Base-by-base conservation (phyloP, 2,888 invertebrate genomes). In the Drosophila histrio region DNA sequence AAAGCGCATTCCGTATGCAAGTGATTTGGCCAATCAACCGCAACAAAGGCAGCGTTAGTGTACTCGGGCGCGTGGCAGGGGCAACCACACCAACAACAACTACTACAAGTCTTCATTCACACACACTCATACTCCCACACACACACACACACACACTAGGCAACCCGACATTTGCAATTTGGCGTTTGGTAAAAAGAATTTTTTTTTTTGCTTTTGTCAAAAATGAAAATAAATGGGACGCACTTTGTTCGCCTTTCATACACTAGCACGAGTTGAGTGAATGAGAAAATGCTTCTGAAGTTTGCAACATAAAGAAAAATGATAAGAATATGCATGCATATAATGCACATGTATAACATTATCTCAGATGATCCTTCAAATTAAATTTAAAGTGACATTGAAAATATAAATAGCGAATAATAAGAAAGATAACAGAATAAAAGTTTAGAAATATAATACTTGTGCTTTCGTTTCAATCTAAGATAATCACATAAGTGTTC, bases 1-100 rank as follows among this genome's bases (percentile, higher is more conserved):
- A 68, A 71, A 66, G 77, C 47, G 67, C 80, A 79, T 79, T 49
- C 56, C 30, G 65, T 58, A 73, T 73, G 73, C 84, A 76, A 73
- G 80, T 86, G 87, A 86, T 81, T 83, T 81, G 84, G 67, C 77
- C 80, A 81, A 81, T 81, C 84, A 81, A 86, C 80, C 87, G 66
- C 80, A 68, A 72, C 70, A 76, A 65, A 65, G 63, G 50, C 43
- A 34, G 56, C 44, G 38, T 43, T 50, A 36, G 54, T 52, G 41
- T 34, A 59, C 39, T 43, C 4, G n/a, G 32, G 47, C 39, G 65
- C 11, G 46, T 41, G 53, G 30, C n/a, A 5, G 43, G 21, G 24
- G 19, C 17, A 50, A 39, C 54, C 72, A 44, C 47, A 50, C 24
- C 30, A 39, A 41, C 34, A 41, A 8, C n/a, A 28, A 38, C 22